Evolutionary conservation across 2,797 vertebrate species (phyloP).

Genomic region (Hypotaenidia okinawae): DNA sequence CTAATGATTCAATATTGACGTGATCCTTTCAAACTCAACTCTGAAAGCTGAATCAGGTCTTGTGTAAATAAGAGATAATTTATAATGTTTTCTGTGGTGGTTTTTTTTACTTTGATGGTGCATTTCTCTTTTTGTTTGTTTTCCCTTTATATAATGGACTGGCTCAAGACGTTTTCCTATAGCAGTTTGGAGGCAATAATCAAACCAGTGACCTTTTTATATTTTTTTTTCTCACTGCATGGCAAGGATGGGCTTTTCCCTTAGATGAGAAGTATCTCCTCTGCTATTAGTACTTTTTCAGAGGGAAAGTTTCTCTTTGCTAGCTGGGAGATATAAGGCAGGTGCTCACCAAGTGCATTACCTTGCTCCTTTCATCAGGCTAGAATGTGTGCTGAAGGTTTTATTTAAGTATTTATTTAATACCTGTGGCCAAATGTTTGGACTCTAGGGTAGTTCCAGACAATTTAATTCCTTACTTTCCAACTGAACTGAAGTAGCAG

Average conservation of each 20-base stretch:
- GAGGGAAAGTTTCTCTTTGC: not conserved
- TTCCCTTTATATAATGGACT: not conserved
- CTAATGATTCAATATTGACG: slow-evolving; percentile 15
- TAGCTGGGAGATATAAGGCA: not conserved
- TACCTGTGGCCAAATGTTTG: not conserved
- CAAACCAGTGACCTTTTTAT: not conserved
- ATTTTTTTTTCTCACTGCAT: not conserved
- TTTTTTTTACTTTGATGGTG: not conserved
- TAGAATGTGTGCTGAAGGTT: not conserved
- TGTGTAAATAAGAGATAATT: not conserved
- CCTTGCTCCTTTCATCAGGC: not conserved
- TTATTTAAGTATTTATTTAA: slow-evolving; percentile 14
- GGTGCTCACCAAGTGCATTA: not conserved
- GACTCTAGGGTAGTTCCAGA: not conserved
- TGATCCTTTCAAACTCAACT: not conserved
- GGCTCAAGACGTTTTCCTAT: not conserved
- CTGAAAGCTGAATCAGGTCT: not conserved
- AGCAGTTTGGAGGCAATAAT: not conserved
- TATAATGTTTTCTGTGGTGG: no score
- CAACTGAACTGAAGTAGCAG: not conserved
- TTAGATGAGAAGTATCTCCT: not conserved
- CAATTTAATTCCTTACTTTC: not conserved
- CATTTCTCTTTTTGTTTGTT: not conserved
- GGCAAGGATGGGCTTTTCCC: not conserved
- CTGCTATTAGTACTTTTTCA: not conserved